Percentiles rank a stretch among this genome's conserved stretches.
Conservation (phyloP, 1,140 invertebrate species). For the Meloidogyne hapla region DNA sequence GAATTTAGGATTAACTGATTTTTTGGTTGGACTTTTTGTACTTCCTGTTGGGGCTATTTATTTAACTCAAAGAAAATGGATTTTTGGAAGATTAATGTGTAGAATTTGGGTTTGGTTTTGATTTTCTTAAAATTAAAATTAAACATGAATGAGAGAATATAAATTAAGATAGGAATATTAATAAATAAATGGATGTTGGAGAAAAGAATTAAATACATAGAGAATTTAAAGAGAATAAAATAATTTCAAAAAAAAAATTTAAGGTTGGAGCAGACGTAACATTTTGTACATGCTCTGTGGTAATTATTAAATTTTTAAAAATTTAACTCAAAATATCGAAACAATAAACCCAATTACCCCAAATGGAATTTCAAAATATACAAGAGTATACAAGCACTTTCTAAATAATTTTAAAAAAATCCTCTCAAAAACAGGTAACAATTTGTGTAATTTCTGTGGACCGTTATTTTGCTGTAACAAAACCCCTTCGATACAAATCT, state of each 20-base stretch:
- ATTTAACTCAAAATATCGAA: background rate
- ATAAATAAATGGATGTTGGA: no score
- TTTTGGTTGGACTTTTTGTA: slow-evolving; percentile 67
- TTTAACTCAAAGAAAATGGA: slow-evolving; percentile 64
- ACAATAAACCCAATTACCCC: no score
- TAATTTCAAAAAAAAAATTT: background rate
- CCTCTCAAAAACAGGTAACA: slow-evolving; percentile 53
- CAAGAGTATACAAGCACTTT: no score
- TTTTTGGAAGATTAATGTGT: slow-evolving; percentile 66
- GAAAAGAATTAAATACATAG: no score
- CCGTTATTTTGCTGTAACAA: slow-evolving; percentile 68
- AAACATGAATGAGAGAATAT: no score
- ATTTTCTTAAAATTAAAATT: no score
- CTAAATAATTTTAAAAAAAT: no score
- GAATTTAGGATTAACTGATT: slow-evolving; percentile 65
- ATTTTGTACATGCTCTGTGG: slow-evolving; percentile 69
- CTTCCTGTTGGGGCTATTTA: slow-evolving; percentile 66
- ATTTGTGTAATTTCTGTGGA: slow-evolving; percentile 68
- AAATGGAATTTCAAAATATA: no score
- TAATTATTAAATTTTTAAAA: slow-evolving; percentile 59
- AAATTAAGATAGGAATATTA: no score
- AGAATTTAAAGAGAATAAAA: no score
- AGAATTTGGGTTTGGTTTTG: slow-evolving; percentile 65
- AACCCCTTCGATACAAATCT: slow-evolving; percentile 67
- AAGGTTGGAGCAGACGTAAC: slow-evolving; percentile 67